A percentile compares a stretch with the other conserved stretches of the same genome.
phyloP scores from a whole-genome alignment of 2,797 vertebrate species.

The Hirundo rustica region DNA sequence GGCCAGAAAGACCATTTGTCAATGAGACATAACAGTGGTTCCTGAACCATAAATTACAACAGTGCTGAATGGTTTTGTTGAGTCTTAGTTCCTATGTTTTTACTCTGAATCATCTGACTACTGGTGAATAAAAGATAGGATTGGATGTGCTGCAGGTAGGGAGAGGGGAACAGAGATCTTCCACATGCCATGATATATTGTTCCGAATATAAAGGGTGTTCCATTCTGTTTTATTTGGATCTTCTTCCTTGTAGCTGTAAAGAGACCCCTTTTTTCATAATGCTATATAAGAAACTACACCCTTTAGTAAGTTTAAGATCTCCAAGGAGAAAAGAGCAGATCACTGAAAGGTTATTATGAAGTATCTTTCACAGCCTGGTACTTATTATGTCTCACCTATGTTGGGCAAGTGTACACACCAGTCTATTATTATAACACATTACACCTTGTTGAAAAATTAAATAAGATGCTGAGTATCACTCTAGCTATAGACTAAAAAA shows the following conservation, averaged over 20 bases:
- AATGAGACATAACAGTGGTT: background rate
- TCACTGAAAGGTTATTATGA: background rate
- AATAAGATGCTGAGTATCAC: background rate
- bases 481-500: background rate
- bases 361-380: background rate
- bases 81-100: background rate
- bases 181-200: background rate
- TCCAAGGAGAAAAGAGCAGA: background rate
- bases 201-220: background rate
- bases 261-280: background rate
- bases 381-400: background rate
- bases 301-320: background rate
- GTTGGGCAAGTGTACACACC: background rate
- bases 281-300: background rate
- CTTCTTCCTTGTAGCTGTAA: background rate
- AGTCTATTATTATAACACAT: background rate
- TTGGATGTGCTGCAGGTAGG: background rate
- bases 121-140: background rate
- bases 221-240: background rate
- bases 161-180: background rate
- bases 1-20: background rate
- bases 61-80: background rate
- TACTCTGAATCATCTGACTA: background rate
- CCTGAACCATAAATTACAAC: background rate
- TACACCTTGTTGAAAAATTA: background rate